A percentile compares a stretch with the other conserved stretches of the same genome.
Conservation (phyloP, 2,797 vertebrate genomes). For the Fistularia tabacaria region DNA sequence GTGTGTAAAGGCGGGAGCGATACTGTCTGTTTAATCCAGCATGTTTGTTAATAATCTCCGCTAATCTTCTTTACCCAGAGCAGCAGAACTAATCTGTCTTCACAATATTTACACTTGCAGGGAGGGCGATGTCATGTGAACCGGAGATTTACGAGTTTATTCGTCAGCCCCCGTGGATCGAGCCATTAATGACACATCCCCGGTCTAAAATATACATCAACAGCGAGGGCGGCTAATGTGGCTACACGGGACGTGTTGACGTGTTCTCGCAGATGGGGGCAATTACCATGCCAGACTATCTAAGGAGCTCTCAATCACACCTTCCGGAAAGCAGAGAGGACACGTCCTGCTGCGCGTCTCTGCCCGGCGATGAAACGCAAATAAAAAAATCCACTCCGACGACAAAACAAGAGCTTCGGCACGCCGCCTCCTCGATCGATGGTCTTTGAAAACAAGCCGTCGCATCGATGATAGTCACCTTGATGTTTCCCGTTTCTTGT, state of each 20-base stretch:
- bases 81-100: constrained; percentile 67
- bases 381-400: too few relatives aligned
- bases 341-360: constrained; percentile 24
- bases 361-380: constrained; percentile 27
- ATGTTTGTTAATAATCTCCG: constrained; percentile 70
- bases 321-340: constrained; percentile 25
- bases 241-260: constrained; percentile 21
- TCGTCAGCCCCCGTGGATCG: constrained; percentile 43
- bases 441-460: too few relatives aligned
- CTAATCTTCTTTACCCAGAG: constrained; percentile 70
- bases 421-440: too few relatives aligned
- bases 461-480: too few relatives aligned
- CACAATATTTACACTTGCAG: constrained; percentile 59
- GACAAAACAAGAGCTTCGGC: too few relatives aligned
- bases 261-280: constrained; percentile 28
- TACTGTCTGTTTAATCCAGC: constrained; percentile 64
- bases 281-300: constrained; percentile 23
- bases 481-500: too few relatives aligned
- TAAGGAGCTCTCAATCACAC: constrained; percentile 35
- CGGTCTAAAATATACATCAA: constrained; percentile 36
- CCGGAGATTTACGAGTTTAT: constrained; percentile 44
- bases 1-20: constrained; percentile 41
- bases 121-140: constrained; percentile 44
- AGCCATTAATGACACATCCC: constrained; percentile 45
- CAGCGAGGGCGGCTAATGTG: constrained; percentile 13